phyloP scores from a whole-genome alignment of 2,797 vertebrate genomes.

The Steatocranus sp. region DNA sequence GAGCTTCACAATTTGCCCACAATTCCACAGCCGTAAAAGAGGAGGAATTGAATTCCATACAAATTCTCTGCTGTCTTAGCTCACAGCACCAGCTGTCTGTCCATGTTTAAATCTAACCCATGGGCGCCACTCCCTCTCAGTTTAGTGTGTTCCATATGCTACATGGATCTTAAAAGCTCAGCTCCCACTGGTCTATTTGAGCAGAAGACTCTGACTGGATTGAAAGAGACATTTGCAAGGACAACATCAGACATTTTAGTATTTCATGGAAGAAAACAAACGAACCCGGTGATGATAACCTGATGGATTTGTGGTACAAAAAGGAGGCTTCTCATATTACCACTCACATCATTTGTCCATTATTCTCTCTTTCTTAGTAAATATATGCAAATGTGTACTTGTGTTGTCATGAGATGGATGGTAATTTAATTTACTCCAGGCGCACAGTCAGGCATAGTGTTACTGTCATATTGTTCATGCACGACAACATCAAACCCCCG shows the following conservation, averaged over 20 bases:
- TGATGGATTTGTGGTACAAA: slow-evolving; percentile 56
- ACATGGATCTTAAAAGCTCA: slow-evolving; percentile 57
- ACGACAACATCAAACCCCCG: slow-evolving; percentile 7
- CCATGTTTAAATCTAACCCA: slow-evolving; percentile 59
- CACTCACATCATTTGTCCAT: background rate
- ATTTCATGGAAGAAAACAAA: slow-evolving; percentile 41
- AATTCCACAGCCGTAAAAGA: slow-evolving; percentile 55
- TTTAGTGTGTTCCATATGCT: slow-evolving; percentile 61
- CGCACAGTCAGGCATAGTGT: background rate
- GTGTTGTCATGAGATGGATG: slow-evolving; percentile 10
- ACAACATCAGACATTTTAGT: slow-evolving; percentile 53
- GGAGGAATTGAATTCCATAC: slow-evolving; percentile 59
- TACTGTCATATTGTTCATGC: slow-evolving; percentile 7
- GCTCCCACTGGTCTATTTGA: slow-evolving; percentile 59
- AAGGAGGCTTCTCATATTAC: slow-evolving; percentile 46
- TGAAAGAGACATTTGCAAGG: slow-evolving; percentile 63
- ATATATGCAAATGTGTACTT: slow-evolving; percentile 3
- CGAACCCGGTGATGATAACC: slow-evolving; percentile 35
- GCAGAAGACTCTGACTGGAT: slow-evolving; percentile 50
- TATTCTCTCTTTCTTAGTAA: background rate
- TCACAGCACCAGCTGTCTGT: slow-evolving; percentile 70
- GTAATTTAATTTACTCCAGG: slow-evolving; percentile 16
- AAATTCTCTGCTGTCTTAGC: slow-evolving; percentile 62
- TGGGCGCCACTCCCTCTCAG: slow-evolving; percentile 40
- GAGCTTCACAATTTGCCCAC: slow-evolving; percentile 66